Percentiles rank a stretch among this genome's conserved stretches.
Conservation (phyloP, 2,113 vertebrate genomes). For the Tachysurus fulvidraco region DNA sequence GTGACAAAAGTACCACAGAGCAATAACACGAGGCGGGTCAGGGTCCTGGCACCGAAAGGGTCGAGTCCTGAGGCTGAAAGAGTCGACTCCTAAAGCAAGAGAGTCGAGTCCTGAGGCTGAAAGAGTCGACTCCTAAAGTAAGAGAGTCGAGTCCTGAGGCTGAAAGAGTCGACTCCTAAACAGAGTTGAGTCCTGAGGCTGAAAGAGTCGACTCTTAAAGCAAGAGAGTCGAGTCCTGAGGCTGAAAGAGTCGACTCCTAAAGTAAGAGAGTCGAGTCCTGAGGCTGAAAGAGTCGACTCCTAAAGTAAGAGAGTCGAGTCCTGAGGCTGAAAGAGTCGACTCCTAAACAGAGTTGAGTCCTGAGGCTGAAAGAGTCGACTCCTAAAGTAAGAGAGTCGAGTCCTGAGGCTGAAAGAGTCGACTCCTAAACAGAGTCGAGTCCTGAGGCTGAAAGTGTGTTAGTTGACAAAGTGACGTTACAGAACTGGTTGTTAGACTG, state of each 20-base stretch:
- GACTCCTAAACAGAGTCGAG: no score
- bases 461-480: neutral
- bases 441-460: neutral
- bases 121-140: no score
- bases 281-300: no score
- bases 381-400: neutral
- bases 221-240: neutral
- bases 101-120: neutral
- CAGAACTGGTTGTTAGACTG: neutral
- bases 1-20: neutral
- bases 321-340: no score
- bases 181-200: neutral
- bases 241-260: no score
- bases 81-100: no score
- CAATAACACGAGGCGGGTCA: neutral
- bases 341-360: no score
- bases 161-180: no score
- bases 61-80: neutral
- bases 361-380: no score
- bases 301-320: neutral
- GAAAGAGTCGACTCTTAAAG: neutral
- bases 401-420: neutral
- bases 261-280: neutral
- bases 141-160: no score
- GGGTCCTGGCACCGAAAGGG: neutral